phyloP scores from a whole-genome alignment of 30 jellyfish, hydroid and myxozoan species.

The Aurelia aurita region DNA sequence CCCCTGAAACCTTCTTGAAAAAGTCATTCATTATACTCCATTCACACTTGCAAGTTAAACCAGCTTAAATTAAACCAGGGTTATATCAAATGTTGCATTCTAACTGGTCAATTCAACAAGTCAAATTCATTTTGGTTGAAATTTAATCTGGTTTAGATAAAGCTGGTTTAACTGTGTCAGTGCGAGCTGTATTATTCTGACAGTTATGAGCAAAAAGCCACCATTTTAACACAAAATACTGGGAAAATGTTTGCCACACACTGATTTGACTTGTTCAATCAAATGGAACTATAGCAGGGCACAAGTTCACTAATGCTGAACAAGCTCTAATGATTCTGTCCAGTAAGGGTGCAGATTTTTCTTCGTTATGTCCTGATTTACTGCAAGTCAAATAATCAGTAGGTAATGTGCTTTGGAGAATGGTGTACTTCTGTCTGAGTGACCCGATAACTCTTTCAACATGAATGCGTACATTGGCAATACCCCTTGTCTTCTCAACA shows the following conservation, averaged over 20 bases:
- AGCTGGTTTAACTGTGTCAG: too few relatives aligned
- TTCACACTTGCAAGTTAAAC: too few relatives aligned
- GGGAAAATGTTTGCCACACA: conserved; percentile 3
- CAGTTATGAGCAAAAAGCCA: too few relatives aligned
- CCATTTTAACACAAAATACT: neutral
- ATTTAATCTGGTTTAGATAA: too few relatives aligned
- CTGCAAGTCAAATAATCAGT: conserved; percentile 43
- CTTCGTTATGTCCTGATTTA: conserved; percentile 39
- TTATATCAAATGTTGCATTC: too few relatives aligned
- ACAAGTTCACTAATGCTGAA: conserved; percentile 55
- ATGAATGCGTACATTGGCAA: conserved; percentile 53
- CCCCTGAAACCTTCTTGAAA: too few relatives aligned
- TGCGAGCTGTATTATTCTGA: too few relatives aligned
- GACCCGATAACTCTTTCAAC: conserved; percentile 60
- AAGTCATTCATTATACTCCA: too few relatives aligned
- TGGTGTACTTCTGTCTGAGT: conserved; percentile 46
- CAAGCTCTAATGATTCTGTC: conserved; percentile 52
- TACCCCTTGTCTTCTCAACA: conserved; percentile 46
- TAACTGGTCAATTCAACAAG: too few relatives aligned
- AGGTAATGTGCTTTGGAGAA: too few relatives aligned
- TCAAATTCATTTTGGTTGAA: too few relatives aligned
- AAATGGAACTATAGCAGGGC: conserved; percentile 57
- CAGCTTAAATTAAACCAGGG: too few relatives aligned
- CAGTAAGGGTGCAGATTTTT: conserved; percentile 50
- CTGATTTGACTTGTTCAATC: conserved; percentile 28